A percentile compares a stretch with the other conserved stretches of the same genome.
Evolutionary conservation across 2,113 vertebrate genomes (phyloP).

Genomic region (Esox niger): DNA sequence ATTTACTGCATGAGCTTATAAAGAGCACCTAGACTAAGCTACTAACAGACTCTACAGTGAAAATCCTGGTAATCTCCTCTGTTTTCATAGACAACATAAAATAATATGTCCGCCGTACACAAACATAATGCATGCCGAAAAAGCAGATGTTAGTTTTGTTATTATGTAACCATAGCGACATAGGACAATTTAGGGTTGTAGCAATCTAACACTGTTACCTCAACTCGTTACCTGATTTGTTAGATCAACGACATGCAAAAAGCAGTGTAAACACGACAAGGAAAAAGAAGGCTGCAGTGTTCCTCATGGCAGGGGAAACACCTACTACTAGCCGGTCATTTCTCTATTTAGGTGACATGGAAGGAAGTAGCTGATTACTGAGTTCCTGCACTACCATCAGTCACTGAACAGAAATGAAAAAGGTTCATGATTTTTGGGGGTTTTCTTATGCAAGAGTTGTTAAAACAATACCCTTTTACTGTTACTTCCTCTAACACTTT

Average conservation of each 20-base stretch:
- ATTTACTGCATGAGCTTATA: not conserved
- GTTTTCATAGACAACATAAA: not conserved
- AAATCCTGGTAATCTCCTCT: not conserved
- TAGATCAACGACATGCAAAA: not conserved
- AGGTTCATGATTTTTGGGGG: not conserved
- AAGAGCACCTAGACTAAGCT: not conserved
- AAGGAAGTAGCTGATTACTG: not conserved
- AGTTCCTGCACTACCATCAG: not conserved
- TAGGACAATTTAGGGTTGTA: not conserved
- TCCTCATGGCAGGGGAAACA: constrained; percentile 1
- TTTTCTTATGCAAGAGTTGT: too few relatives aligned
- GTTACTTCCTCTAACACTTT: not conserved
- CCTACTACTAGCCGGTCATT: too few relatives aligned
- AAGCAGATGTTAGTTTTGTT: too few relatives aligned
- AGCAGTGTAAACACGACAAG: too few relatives aligned
- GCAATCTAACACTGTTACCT: too few relatives aligned
- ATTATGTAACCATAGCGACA: too few relatives aligned
- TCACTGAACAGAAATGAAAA: not conserved
- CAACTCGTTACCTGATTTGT: not conserved
- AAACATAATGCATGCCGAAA: too few relatives aligned
- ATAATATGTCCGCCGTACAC: too few relatives aligned
- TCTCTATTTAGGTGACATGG: not conserved
- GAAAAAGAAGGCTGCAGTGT: too few relatives aligned
- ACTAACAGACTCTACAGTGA: not conserved
- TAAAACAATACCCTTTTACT: not conserved